These are phyloP conservation scores for Erannis defoliaria DNA, from an alignment of 2,888 invertebrate species.

Conservation along the genomic window DNA sequence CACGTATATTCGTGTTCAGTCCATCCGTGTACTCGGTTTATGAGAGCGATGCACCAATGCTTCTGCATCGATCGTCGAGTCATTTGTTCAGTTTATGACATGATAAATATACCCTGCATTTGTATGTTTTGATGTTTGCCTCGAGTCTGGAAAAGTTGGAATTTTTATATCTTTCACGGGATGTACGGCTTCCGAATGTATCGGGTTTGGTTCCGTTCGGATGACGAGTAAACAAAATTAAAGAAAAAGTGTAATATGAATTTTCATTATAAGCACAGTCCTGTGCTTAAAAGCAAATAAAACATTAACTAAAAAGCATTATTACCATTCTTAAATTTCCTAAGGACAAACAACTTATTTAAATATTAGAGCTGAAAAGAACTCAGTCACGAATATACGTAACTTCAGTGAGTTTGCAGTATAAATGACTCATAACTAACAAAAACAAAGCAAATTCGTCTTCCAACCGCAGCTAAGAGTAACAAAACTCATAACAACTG, in stretches of 20 bases:
- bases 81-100: slow-evolving; percentile 39
- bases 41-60: slow-evolving; percentile 47
- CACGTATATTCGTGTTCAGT: slow-evolving; percentile 31
- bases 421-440: slow-evolving; percentile 29
- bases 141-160: slow-evolving; percentile 25
- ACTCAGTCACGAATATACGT: slow-evolving; percentile 16
- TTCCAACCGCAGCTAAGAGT: slow-evolving; percentile 34
- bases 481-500: slow-evolving; percentile 37
- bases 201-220: slow-evolving; percentile 6
- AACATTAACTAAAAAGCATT: not conserved
- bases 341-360: not conserved
- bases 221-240: slow-evolving; percentile 6
- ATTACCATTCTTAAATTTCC: not conserved
- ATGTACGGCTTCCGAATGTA: slow-evolving; percentile 23
- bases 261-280: too few species aligned
- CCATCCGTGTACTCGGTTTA: slow-evolving; percentile 43
- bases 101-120: slow-evolving; percentile 35
- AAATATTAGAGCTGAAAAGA: slow-evolving; percentile 8
- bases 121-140: slow-evolving; percentile 37
- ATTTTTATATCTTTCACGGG: slow-evolving; percentile 19
- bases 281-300: not conserved
- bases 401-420: slow-evolving; percentile 17
- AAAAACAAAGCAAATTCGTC: slow-evolving; percentile 37
- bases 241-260: not conserved
- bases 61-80: slow-evolving; percentile 41